Conservation (phyloP, 2,797 vertebrate species). For the Borostomias antarcticus region DNA sequence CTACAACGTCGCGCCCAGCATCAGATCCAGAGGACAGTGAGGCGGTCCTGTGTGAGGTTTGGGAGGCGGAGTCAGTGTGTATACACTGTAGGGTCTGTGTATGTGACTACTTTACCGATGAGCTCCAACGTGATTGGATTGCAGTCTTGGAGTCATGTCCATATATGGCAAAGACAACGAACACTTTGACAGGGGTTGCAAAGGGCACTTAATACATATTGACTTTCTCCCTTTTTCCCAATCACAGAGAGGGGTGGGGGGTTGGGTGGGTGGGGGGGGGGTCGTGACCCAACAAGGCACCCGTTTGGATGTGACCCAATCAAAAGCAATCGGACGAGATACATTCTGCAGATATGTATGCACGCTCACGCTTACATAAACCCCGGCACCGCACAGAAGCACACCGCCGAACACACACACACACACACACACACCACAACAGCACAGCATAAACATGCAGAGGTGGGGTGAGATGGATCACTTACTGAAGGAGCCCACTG, state of each 20-base stretch:
- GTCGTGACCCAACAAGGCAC: neutral
- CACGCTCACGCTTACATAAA: too few species aligned
- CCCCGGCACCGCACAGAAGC: neutral
- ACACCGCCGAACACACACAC: slow-evolving; percentile 10
- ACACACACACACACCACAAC: slow-evolving; percentile 30
- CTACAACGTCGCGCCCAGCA: too few species aligned
- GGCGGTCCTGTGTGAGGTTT: too few species aligned
- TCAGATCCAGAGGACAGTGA: too few species aligned
- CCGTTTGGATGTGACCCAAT: slow-evolving; percentile 19
- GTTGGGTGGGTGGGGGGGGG: too few species aligned
- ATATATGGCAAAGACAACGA: slow-evolving; percentile 21
- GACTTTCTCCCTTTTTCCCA: neutral
- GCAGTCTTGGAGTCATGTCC: neutral
- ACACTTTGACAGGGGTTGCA: neutral
- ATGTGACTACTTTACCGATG: slow-evolving; percentile 10
- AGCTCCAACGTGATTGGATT: slow-evolving; percentile 19
- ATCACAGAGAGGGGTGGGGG: neutral
- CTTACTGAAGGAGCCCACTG: slow-evolving; percentile 84
- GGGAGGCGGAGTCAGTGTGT: too few species aligned
- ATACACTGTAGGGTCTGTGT: neutral
- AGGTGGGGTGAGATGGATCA: slow-evolving; percentile 83
- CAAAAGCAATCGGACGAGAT: slow-evolving; percentile 29
- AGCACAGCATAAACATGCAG: slow-evolving; percentile 39
- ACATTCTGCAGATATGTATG: too few species aligned
- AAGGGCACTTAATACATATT: slow-evolving; percentile 25